Base-by-base conservation (phyloP, 2,888 invertebrate genomes). In the Caenorhabditis japonica region DNA sequence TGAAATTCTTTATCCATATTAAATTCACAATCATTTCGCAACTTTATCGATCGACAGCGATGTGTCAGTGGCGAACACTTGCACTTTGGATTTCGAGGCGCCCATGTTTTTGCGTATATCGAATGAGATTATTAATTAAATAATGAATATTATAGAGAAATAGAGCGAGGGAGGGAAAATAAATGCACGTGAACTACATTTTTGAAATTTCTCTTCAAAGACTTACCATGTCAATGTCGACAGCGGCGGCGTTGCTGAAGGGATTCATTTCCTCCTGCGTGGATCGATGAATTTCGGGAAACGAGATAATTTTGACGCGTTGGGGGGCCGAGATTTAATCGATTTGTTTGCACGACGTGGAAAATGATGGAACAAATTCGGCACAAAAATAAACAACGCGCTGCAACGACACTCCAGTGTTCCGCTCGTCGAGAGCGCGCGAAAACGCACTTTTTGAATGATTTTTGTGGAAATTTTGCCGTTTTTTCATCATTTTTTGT, bases 191-290 rank as follows among this genome's bases (percentile, higher is more conserved):
- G 17, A 39, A 39, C 39, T 8, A 34, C 10, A 8, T 12, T 34
- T 34, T 34, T 12, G 8, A 34, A 34, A n/a, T n/a, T n/a, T n/a
- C n/a, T n/a, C 3, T 34, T 23, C 23, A 52, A 8, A 55, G 51
- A 74, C 76, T 38, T 30, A 82, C 81, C 76, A 79, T 75, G 60
- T 82, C 81, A 62, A 82, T 82, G 55, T 82, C 81, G 52, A 82
- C 79, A 4, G 80, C 74, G 23, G 81, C 80, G 23, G 81, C 80
- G 52, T 73, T 80, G 44, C 77, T 80, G 55, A 80, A 82, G 8
- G 76, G 59, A 36, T 77, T 76, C 80, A 81, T 81, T 17, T 62
- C 51, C 49, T 73, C 66, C 38, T 49, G 38, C 2, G 58, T 23
- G 13, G 58, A 30, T 21, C 59, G 49, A 23, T 75, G 75, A 33